Base-by-base conservation (phyloP, 1,140 invertebrate genomes). In the Eumeta japonica region DNA sequence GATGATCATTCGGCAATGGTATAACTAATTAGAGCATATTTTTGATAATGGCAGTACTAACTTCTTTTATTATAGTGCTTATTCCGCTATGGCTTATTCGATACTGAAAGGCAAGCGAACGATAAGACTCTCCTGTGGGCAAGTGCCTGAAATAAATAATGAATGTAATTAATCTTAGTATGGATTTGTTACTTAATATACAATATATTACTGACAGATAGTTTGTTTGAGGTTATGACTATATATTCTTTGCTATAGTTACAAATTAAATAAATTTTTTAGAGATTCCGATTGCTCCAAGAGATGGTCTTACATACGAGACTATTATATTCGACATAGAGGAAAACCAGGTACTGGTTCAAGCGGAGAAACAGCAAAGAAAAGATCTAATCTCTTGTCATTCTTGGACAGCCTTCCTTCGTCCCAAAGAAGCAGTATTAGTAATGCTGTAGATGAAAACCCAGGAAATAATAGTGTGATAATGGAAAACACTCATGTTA, bases 281-380 rank as follows among this genome's bases (percentile, higher is more conserved):
- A 10, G 17, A 41, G 34, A 24, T 41, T 24, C 39, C 29, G 41
- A 43, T 28, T 43, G 41, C 35, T 41, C 10, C 36, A 46, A 46
- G 33, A 42, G 44, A 43, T 46, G 44, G 44, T 35, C 15, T 20
- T 46, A 37, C 27, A 30, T 46, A 43, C 16, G 44, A 31, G 44
- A 46, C 34, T 46, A 46, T 37, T 43, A 46, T 27, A 46, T 46
- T 43, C 27, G 44, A 36, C 40, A 24, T 18, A 41, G 12, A 41
- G 39, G 24, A 2, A 41, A 37, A 29, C 34, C 16, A 2, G 34
- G 18, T 3, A 29, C 27, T 43, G 41, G 20, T 19, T 39, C 39
- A 37, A 27, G 33, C 3, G 44, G 44, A 13, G 44, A 46, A 33
- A 28, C 30, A 27, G 39, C 34, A 12, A 42, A 33, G 28, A 42